Evolutionary conservation across 2,113 vertebrate species (phyloP).

Genomic region (Dipodomys stephensi): DNA sequence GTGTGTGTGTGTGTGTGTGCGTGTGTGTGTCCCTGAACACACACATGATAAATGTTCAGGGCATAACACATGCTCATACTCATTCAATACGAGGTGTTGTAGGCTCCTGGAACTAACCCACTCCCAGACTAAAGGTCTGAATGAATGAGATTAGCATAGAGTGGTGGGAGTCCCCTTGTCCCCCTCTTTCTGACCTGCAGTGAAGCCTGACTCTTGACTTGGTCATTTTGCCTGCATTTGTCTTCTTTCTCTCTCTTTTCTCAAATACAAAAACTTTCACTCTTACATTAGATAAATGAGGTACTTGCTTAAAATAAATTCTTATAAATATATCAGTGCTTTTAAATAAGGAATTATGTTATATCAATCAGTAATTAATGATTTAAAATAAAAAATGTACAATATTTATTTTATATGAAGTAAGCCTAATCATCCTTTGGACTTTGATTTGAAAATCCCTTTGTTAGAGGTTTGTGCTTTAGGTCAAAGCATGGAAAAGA

Average conservation of each 20-base stretch:
- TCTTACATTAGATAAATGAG: neutral
- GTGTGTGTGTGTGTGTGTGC: no score
- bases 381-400: constrained; percentile 9
- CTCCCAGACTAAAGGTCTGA: neutral
- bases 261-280: neutral
- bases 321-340: neutral
- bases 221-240: neutral
- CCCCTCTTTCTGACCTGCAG: fast-evolving
- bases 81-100: no score
- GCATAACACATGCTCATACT: no score
- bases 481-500: neutral
- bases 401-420: constrained; percentile 6
- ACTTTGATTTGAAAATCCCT: neutral
- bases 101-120: no score
- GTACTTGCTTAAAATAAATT: neutral
- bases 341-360: no score
- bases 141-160: no score
- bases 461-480: neutral
- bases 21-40: no score
- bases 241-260: neutral
- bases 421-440: neutral
- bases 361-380: neutral
- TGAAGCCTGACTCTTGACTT: neutral
- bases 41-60: no score
- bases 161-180: fast-evolving